These are phyloP conservation scores for Siphamia tubifer DNA, from an alignment of 2,113 vertebrate genomes.

Conservation along the genomic window DNA sequence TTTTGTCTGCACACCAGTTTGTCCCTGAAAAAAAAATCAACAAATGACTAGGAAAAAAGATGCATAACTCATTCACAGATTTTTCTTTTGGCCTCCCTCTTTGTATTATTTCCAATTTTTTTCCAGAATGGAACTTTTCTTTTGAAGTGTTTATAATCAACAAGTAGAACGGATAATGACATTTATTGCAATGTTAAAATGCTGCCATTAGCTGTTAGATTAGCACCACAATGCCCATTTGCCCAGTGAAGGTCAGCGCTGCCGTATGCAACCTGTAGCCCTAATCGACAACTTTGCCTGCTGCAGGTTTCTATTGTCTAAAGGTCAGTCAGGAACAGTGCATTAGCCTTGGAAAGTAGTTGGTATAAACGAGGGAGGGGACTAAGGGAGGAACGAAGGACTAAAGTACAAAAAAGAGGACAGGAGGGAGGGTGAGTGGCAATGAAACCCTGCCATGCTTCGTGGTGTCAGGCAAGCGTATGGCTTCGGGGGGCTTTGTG, in stretches of 20 bases:
- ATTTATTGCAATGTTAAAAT: constrained; percentile 32
- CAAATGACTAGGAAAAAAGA: not conserved
- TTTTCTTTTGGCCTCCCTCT: not conserved
- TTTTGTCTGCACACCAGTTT: constrained; percentile 22
- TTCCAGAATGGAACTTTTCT: constrained; percentile 22
- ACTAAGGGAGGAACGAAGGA: constrained; percentile 46
- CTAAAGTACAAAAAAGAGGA: constrained; percentile 51
- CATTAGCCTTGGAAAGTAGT: constrained; percentile 48
- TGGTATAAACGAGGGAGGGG: constrained; percentile 52
- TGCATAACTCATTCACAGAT: not conserved
- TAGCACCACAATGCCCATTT: constrained; percentile 47
- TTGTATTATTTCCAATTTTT: constrained; percentile 16
- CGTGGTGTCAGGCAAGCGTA: constrained; percentile 40
- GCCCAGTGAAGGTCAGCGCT: constrained; percentile 59
- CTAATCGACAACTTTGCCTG: constrained; percentile 62
- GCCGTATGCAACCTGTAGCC: constrained; percentile 52
- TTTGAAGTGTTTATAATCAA: constrained; percentile 42
- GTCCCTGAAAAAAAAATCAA: constrained; percentile 10
- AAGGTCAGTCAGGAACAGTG: constrained; percentile 66
- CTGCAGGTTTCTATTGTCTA: constrained; percentile 69
- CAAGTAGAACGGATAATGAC: constrained; percentile 36
- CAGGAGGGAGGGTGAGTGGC: constrained; percentile 43
- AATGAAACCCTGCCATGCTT: constrained; percentile 43
- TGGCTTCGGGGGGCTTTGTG: constrained; percentile 59
- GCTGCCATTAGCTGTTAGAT: constrained; percentile 23